These are phyloP conservation scores for Turnix velox DNA, from an alignment of 2,113 vertebrate species.

Conservation along the genomic window DNA sequence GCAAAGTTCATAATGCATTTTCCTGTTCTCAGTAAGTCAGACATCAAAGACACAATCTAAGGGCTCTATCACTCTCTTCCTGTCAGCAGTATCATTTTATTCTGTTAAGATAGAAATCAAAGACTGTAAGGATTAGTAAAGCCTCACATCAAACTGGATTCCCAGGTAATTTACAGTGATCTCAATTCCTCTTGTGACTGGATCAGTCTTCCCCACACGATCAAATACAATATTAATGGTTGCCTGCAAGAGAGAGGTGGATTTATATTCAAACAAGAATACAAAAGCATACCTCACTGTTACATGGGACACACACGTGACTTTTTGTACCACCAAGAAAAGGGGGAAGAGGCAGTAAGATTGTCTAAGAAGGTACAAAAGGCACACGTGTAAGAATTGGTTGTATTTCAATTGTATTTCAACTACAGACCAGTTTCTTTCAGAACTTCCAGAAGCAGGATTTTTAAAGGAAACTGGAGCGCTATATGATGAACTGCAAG, in stretches of 20 bases:
- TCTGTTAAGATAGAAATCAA: background rate
- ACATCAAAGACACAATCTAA: background rate
- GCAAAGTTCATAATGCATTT: background rate
- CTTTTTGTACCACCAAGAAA: background rate
- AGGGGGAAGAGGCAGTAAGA: background rate
- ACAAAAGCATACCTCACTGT: background rate
- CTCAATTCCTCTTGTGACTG: slow-evolving; percentile 97
- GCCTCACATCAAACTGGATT: slow-evolving; percentile 96
- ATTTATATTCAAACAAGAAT: background rate
- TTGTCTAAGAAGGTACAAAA: background rate
- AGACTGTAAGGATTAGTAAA: background rate
- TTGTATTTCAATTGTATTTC: background rate
- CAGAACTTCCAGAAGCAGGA: background rate
- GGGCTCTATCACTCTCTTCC: background rate
- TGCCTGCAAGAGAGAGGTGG: slow-evolving; percentile 74
- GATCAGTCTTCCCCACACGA: slow-evolving; percentile 96
- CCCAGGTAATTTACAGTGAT: slow-evolving; percentile 99
- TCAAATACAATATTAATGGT: slow-evolving; percentile 99
- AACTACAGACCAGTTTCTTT: background rate
- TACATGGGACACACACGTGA: background rate
- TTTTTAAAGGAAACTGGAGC: background rate
- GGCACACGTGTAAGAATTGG: background rate
- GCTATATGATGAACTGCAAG: background rate
- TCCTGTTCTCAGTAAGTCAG: background rate
- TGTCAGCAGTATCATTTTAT: background rate